Evolutionary conservation across 1,140 invertebrate species (phyloP).

Genomic region (Dysdera silvatica): DNA sequence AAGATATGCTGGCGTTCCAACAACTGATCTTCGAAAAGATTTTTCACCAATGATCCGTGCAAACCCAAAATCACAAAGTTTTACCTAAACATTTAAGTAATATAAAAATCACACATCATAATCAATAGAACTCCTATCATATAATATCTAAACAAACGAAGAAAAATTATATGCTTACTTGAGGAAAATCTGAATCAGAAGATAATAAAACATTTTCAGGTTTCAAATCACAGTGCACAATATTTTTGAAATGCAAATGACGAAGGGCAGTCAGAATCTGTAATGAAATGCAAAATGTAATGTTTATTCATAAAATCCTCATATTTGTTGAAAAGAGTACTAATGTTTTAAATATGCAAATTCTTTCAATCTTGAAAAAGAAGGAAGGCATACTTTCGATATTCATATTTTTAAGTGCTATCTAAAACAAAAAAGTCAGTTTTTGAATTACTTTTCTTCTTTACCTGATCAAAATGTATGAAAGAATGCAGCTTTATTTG

Average conservation of each 20-base stretch:
- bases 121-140: constrained; percentile 42
- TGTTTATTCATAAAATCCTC: too few species aligned
- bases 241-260: constrained; percentile 81
- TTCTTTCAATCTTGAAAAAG: too few species aligned
- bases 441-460: too few species aligned
- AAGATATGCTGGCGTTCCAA: constrained; percentile 96
- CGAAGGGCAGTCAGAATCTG: constrained; percentile 92
- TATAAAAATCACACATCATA: constrained; percentile 81
- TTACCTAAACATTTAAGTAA: constrained; percentile 75
- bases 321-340: too few species aligned
- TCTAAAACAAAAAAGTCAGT: too few species aligned
- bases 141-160: neutral
- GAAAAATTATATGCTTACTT: constrained; percentile 46
- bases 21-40: constrained; percentile 91
- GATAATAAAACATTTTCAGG: constrained; percentile 96
- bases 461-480: too few species aligned
- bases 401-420: too few species aligned
- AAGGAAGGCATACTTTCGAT: too few species aligned
- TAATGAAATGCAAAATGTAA: constrained; percentile 34
- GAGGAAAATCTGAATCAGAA: constrained; percentile 86
- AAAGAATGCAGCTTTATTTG: too few species aligned
- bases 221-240: constrained; percentile 97
- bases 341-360: too few species aligned
- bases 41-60: constrained; percentile 97
- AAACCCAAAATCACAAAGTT: constrained; percentile 98